These are phyloP conservation scores for Syrrhaptes paradoxus DNA, from an alignment of 2,113 vertebrate species.

Conservation along the genomic window DNA sequence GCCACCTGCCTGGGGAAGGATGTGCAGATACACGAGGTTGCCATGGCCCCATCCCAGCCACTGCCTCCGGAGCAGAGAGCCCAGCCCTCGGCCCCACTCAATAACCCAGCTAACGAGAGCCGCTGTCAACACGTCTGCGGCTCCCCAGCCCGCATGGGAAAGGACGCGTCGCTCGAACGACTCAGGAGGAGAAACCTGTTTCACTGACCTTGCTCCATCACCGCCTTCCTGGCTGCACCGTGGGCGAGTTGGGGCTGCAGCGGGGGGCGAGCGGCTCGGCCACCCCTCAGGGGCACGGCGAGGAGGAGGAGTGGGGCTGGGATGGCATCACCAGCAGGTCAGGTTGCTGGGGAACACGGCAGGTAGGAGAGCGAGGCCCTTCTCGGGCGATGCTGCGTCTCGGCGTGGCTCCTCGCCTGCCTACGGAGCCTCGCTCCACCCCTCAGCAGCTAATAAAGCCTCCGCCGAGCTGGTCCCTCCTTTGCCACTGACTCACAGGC, in stretches of 20 bases:
- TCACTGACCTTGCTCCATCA: conserved; percentile 74
- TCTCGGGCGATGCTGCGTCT: not conserved
- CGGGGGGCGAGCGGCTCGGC: not conserved
- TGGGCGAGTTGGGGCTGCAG: not conserved
- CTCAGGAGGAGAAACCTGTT: conserved; percentile 49
- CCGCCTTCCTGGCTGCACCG: not conserved
- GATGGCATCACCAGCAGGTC: not conserved
- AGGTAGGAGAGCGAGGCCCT: not conserved
- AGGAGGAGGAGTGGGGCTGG: not conserved
- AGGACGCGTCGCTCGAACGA: conserved; percentile 4
- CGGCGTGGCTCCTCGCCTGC: conserved; percentile 3
- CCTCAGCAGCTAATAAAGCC: conserved; percentile 48
- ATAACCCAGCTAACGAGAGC: conserved; percentile 51
- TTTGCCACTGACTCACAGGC: conserved; percentile 54
- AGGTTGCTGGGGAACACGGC: not conserved
- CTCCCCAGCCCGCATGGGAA: not conserved
- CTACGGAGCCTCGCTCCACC: conserved; percentile 51
- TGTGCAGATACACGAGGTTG: not conserved
- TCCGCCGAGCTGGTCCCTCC: conserved; percentile 20
- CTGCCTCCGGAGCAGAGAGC: not conserved
- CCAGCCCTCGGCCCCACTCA: not conserved
- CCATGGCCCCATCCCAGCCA: not conserved
- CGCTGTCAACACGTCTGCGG: conserved; percentile 22
- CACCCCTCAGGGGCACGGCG: not conserved
- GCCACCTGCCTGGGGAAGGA: accelerated